These are phyloP conservation scores for Conomelus anceps DNA, from an alignment of 2,888 invertebrate species.

Conservation along the genomic window DNA sequence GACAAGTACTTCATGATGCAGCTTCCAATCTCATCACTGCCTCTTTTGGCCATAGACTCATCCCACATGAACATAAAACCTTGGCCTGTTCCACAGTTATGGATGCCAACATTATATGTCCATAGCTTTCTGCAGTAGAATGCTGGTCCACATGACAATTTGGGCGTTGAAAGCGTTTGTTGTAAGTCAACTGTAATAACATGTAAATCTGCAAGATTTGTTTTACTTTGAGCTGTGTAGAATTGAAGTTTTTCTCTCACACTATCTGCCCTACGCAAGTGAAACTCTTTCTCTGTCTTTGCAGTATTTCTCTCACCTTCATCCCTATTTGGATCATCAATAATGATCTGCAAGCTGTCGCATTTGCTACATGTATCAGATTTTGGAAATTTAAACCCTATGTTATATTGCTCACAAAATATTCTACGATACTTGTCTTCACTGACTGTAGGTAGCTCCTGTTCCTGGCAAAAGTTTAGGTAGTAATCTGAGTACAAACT, in stretches of 20 bases:
- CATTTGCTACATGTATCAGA: neutral
- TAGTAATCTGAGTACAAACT: neutral
- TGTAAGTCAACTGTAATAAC: neutral
- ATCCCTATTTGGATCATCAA: neutral
- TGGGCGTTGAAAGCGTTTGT: neutral
- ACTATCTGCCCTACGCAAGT: constrained; percentile 3
- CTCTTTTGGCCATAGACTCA: neutral
- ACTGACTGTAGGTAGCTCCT: constrained; percentile 4
- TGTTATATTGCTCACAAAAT: constrained; percentile 11
- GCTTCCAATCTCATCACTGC: constrained; percentile 10
- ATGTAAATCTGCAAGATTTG: too few species aligned
- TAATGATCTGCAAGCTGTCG: neutral
- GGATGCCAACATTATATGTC: neutral
- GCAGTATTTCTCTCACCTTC: neutral
- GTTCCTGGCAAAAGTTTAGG: neutral
- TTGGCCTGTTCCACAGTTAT: neutral
- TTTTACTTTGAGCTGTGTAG: neutral
- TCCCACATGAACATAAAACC: constrained; percentile 6
- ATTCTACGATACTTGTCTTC: constrained; percentile 1
- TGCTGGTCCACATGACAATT: neutral
- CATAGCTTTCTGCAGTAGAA: neutral
- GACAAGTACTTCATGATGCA: neutral
- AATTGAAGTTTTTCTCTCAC: neutral
- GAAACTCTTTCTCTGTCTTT: neutral
- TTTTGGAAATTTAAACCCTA: constrained; percentile 3